Base-by-base conservation (phyloP, 2,797 vertebrate genomes). In the Heliangelus exortis region DNA sequence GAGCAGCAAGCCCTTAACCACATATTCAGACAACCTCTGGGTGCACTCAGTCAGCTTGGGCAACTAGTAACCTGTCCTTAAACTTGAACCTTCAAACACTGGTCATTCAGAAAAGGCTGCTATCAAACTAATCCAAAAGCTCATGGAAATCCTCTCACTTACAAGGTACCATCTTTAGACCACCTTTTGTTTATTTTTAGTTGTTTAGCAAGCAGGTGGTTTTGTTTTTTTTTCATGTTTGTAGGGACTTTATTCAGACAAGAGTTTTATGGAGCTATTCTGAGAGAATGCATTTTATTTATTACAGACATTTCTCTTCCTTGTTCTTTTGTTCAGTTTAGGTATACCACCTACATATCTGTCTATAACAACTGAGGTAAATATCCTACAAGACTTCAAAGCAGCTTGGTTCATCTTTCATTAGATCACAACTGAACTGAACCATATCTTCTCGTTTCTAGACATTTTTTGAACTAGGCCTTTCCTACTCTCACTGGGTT, bases 361-460 rank as follows among this genome's bases (percentile, higher is more conserved):
- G 43, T 62, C 88, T 89, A 13, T 69, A 87, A 78, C 55, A 95
- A 85, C 47, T 31, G 47, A 96, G 79, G 83, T 84, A 92, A 89
- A 95, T 95, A 84, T 88, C 92, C 87, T 83, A 18, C 5, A 41
- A 72, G 63, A 61, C 65, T 81, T 92, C 58, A 92, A 69, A 90
- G 95, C 93, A 97, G 89, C 65, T 87, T 87, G 84, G 92, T 83
- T 96, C 94, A 92, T 93, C 85, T 94, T 94, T 87, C 80, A 84
- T 94, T 91, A 95, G 92, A 94, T 93, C 87, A 91, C 80, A 95
- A 72, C 83, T 96, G 93, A 96, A 88, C 63, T 91, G 93, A 96
- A 92, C 92, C 80, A 92, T 94, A 90, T 83, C 83, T 54, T 91
- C 90, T 84, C 54, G 34, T 34, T 88, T 86, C 87, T 74, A 79